Evolutionary conservation across 2,113 vertebrate genomes (phyloP), one percentile per base, ranked within the genome.

Genomic region (Phocoena phocoena): DNA sequence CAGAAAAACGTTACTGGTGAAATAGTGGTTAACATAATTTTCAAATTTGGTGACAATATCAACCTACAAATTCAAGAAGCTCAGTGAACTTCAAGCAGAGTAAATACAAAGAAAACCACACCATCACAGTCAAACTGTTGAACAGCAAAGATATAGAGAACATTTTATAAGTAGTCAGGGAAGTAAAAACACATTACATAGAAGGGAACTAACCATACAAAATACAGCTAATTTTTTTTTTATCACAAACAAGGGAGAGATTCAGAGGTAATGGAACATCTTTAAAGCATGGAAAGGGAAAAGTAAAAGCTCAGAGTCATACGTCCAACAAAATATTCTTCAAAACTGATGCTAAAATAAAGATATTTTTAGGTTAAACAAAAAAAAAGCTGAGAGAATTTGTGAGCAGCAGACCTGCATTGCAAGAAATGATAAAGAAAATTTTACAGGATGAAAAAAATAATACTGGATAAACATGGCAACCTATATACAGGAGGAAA

Each of bases 251-350:
- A 67, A 77, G 47, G 60, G 41, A 77, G 15, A 86, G 15, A 44
- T 93, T 44, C 55, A 26, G 74, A 76, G 25, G 33, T n/a, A 77
- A 53, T 31, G 20, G 25, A 80, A 68, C 8, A 80, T 63, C 25
- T 90, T 79, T 67, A 90, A 76, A 67, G n/a, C n/a, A 90, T 5
- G 79, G 62, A 90, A 90, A 65, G 74, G 53, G 18, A 90, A 90
- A 53, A 79, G 10, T 36, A 44, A 50, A 74, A 93, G 28, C 38
- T 60, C 31, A 74, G 41, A 74, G 60, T 25, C 33, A 18, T 31
- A 68, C 36, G 53, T 41, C 38, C 62, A 85, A 55, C 41, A 94
- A 74, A 83, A 83, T 89, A 55, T n/a, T 62, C 85, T 73, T 82
- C 28, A n/a, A 55, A 82, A 85, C 25, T 26, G 50, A 90, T 25